Evolutionary conservation across 2,113 vertebrate species (phyloP).

Genomic region (Ardeotis arabs): DNA sequence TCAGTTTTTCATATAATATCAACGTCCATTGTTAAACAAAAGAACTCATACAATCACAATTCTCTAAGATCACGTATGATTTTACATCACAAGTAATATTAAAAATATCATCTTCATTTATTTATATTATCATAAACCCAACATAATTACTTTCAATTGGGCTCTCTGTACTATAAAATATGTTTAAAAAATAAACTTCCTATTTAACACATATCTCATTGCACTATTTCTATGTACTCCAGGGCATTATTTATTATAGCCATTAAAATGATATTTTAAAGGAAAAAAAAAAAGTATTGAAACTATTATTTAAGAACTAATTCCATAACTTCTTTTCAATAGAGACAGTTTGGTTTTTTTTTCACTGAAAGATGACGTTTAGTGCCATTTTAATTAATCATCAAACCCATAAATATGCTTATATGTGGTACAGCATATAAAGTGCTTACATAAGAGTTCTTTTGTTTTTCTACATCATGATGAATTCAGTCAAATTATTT

Average conservation of each 20-base stretch:
- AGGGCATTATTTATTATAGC: not conserved
- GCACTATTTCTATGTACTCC: not conserved
- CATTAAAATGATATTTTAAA: not conserved
- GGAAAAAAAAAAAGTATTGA: not conserved
- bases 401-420: not conserved
- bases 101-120: not conserved
- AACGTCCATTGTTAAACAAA: not conserved
- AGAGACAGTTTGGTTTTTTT: not conserved
- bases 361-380: not conserved
- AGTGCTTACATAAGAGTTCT: not conserved
- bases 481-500: not conserved
- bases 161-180: not conserved
- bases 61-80: not conserved
- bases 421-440: not conserved
- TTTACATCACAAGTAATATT: not conserved
- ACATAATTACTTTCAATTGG: not conserved
- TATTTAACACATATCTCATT: not conserved
- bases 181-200: not conserved
- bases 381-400: not conserved
- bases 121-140: not conserved
- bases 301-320: not conserved
- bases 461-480: not conserved
- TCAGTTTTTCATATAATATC: not conserved
- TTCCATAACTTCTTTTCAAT: not conserved
- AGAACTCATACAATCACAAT: rapidly evolving